A percentile compares a stretch with the other conserved stretches of the same genome.
Evolutionary conservation across 2,888 invertebrate genomes (phyloP).

Genomic region (Cactoblastis cactorum): DNA sequence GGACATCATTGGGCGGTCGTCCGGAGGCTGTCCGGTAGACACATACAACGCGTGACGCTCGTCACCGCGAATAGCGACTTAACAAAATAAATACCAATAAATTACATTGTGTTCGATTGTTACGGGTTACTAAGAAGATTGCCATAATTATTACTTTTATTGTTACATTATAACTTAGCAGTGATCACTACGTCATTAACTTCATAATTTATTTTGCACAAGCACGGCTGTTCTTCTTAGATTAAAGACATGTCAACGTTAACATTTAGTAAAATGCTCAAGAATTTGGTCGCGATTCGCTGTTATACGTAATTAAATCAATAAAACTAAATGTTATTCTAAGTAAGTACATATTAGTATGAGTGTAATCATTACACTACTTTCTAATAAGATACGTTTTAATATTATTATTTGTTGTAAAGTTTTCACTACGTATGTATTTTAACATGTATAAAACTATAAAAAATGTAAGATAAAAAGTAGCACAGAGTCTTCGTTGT

Average conservation of each 20-base stretch:
- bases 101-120: conserved; percentile 50
- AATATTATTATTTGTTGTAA: conserved; percentile 22
- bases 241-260: conserved; percentile 41
- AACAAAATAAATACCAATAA: conserved; percentile 23
- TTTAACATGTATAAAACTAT: background rate
- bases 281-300: conserved; percentile 47
- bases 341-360: conserved; percentile 21
- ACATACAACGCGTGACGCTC: conserved; percentile 49
- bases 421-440: conserved; percentile 17
- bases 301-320: conserved; percentile 46
- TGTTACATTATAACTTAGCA: conserved; percentile 45
- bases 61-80: conserved; percentile 58
- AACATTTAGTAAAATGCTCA: conserved; percentile 69
- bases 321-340: conserved; percentile 31
- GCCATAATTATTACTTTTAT: conserved; percentile 71
- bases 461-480: conserved; percentile 4
- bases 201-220: conserved; percentile 52
- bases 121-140: conserved; percentile 64
- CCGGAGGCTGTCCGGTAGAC: conserved; percentile 21
- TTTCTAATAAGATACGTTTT: conserved; percentile 17
- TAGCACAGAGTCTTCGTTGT: conserved; percentile 14
- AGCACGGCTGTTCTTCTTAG: conserved; percentile 65
- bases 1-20: background rate
- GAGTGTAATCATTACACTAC: conserved; percentile 20
- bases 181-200: conserved; percentile 51